Base-by-base conservation (phyloP, 2,113 vertebrate genomes). In the Galeopterus variegatus region DNA sequence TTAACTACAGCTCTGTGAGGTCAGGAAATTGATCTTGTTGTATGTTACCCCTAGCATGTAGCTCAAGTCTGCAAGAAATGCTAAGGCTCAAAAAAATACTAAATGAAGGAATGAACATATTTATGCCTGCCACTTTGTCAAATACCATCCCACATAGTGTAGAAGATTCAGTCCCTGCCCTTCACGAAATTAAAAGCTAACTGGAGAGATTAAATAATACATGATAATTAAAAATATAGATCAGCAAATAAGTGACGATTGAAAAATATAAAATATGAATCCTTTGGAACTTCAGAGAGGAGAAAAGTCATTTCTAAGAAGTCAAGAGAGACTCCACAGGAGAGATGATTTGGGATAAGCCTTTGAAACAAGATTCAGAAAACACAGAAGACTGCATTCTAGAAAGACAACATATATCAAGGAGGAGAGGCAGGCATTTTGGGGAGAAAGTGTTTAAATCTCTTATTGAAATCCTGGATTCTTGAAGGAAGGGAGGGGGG, bases 221-320 rank as follows among this genome's bases (percentile, higher is more conserved):
- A 45, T 18, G 7, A 14, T 26, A 94, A 70, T 26, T 92, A 48
- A 87, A 75, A 76, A 10, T 54, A 58, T 24, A 82, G 45, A 67
- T 70, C 48, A 81, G 12, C 36, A 86, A 62, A 17, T 82, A 96
- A 86, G 19, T n/a, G 12, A 54, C 21, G 70, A 56, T 1, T 86
- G 18, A 45, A 82, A 93, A 82, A 82, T 33, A 36, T 14, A 21
- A 97, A 93, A 85, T 58, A 28, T 1, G 92, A 89, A 93, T 50
- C 6, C 36, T 77, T 24, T 73, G 26, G 31, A 62, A 81, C n/a
- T 69, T 88, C 56, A 52, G 70, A 84, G 31, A 79, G 23, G 19
- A 92, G n/a, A 50, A 84, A 70, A 96, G 28, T 23, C n/a, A 90
- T 50, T 83, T 88, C 62, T 79, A 62, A 21, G 9, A 94, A 73